Base-by-base conservation (phyloP, 2,797 vertebrate genomes). In the Crocodylus rhombifer region DNA sequence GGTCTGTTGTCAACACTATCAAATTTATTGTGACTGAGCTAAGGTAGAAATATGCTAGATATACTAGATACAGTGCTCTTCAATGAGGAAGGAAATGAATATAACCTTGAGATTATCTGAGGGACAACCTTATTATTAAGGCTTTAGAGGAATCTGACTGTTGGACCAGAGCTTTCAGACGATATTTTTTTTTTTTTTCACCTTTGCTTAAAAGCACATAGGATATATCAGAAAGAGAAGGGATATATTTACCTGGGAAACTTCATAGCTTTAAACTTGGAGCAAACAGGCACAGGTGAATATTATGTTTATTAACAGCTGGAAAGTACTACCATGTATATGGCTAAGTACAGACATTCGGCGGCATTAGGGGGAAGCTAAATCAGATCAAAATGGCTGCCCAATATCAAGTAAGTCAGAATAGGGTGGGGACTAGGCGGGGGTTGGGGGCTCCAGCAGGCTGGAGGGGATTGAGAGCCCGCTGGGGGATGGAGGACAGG, bases 121-220 rank as follows among this genome's bases (percentile, higher is more conserved):
- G 78, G 62, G 58, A 86, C 26, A 80, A 3, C 20, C 10, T 80
- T 7, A 15, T 8, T 64, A 26, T 14, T 74, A 2, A 58, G 55
- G 2, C 0, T 0, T 60, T 60, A 5, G 18, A 60, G 13, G 16
- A 62, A 5, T 57, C 9, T 18, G 5, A 61, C 21, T 79, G 92
- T 84, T 13, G 84, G 33, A 69, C n/a, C 21, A 1, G 6, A 26
- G 36, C 26, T 25, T 51, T 42, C 23, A 51, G 36, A 51, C 13
- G 6, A 2, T 71, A 36, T 17, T 17, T 60, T 25, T 12, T 36
- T 18, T 60, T 17, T 17, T 60, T 25, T 12, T 36, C 2, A 12
- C 8, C 26, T 14, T 73, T 82, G 23, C 28, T 30, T 90, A 36
- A 60, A 88, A 82, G 28, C 17, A 5, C 2, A 20, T 9, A 21